phyloP scores from a whole-genome alignment of 2,797 vertebrate species.

The Ciconia nigra region DNA sequence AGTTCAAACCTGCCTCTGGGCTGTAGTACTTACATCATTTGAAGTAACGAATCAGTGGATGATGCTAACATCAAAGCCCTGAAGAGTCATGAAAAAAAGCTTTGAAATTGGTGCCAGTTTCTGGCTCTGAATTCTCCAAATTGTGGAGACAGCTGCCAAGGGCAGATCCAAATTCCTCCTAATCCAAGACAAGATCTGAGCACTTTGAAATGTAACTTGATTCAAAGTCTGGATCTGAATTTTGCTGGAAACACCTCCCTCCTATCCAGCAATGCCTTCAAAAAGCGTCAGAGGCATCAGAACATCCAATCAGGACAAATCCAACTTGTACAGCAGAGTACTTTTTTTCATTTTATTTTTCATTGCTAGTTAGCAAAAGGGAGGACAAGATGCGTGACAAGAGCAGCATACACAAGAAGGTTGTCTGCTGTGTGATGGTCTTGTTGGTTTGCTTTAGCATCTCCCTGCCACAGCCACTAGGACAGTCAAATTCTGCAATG shows the following conservation, averaged over 20 bases:
- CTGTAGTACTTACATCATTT: neutral
- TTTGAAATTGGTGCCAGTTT: neutral
- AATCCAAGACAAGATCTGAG: neutral
- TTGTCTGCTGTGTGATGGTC: neutral
- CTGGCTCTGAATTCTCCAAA: conserved; percentile 3
- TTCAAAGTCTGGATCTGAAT: neutral
- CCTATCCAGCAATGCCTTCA: neutral
- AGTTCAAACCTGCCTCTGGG: neutral
- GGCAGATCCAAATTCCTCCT: neutral
- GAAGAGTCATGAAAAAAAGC: neutral
- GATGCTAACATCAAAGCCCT: neutral
- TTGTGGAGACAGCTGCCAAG: neutral
- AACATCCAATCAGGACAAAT: neutral
- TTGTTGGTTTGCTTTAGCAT: neutral
- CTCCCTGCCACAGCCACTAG: neutral
- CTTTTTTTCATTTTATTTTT: neutral
- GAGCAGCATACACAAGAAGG: accelerated
- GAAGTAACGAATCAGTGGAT: neutral
- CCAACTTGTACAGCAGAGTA: neutral
- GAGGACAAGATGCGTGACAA: too few species aligned
- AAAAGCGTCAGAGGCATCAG: neutral
- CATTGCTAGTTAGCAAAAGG: neutral
- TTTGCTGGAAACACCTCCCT: neutral
- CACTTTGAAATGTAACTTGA: neutral
- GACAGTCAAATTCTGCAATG: neutral